Conservation (phyloP, 2,113 vertebrate genomes). For the Leucoraja erinaceus region DNA sequence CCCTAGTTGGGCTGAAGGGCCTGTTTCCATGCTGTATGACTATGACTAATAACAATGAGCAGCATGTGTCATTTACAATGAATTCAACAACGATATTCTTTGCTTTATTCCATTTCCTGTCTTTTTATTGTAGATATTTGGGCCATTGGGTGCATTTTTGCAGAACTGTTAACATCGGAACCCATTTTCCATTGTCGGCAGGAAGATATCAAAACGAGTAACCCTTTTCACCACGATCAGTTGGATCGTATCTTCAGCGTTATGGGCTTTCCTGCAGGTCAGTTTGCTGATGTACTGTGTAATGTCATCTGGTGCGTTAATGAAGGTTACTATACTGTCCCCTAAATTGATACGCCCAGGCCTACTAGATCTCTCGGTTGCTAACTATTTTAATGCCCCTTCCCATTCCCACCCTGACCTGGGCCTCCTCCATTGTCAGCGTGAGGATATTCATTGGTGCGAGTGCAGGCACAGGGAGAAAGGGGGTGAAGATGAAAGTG, state of each 20-base stretch:
- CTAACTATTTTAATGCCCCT: too few relatives aligned
- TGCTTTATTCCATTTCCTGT: constrained; percentile 42
- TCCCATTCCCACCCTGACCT: too few relatives aligned
- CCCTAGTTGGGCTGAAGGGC: neutral
- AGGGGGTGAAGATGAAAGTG: too few relatives aligned
- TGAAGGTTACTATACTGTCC: neutral
- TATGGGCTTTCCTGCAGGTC: constrained; percentile 98
- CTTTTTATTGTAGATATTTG: constrained; percentile 77
- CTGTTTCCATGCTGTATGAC: too few relatives aligned
- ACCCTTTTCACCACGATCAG: constrained; percentile 96
- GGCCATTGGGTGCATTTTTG: constrained; percentile 99
- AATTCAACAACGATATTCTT: constrained; percentile 34
- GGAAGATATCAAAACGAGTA: constrained; percentile 98
- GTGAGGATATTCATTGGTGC: too few relatives aligned
- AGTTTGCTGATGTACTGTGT: constrained; percentile 25
- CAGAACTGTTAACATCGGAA: constrained; percentile 92
- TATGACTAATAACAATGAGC: neutral
- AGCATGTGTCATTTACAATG: neutral
- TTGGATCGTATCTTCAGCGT: constrained; percentile 96
- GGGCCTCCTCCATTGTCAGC: too few relatives aligned
- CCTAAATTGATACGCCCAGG: neutral
- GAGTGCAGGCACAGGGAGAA: too few relatives aligned
- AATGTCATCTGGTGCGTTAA: neutral
- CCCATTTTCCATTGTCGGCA: constrained; percentile 97
- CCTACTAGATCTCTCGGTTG: too few relatives aligned